Evolutionary conservation across 2,888 invertebrate genomes (phyloP).

Genomic region (Busseola fusca): DNA sequence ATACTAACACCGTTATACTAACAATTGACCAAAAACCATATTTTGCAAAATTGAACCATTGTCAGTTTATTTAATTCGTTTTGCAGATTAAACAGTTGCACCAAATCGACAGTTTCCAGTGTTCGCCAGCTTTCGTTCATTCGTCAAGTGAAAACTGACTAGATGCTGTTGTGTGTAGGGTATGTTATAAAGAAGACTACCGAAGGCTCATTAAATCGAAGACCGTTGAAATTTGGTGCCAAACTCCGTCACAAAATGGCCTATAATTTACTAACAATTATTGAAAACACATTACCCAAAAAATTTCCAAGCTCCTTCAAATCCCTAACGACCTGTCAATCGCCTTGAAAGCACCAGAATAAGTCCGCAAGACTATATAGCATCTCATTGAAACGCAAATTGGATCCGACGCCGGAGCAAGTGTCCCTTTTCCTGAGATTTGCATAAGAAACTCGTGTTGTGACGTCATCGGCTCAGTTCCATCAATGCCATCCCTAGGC

Average conservation of each 20-base stretch:
- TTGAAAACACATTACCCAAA: background rate
- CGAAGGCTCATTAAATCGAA: background rate
- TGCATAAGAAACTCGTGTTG: constrained; percentile 67
- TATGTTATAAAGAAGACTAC: background rate
- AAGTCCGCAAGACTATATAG: constrained; percentile 56
- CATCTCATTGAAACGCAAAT: constrained; percentile 72
- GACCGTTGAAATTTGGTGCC: no score
- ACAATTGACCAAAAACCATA: no score
- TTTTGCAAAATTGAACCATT: no score
- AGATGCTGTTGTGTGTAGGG: no score
- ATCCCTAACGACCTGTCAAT: constrained; percentile 46
- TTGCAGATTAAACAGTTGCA: no score
- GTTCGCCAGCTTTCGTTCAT: no score
- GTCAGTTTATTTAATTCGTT: no score
- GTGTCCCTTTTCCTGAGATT: constrained; percentile 67
- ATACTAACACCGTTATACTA: no score
- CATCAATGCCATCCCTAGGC: constrained; percentile 51
- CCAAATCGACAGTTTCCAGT: no score
- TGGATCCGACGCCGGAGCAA: constrained; percentile 64
- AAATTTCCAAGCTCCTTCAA: constrained; percentile 15
- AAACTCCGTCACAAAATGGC: background rate
- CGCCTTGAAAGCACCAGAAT: constrained; percentile 57
- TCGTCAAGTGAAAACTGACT: no score
- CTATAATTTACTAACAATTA: background rate
- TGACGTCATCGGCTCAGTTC: constrained; percentile 59